Percentiles rank a stretch among this genome's conserved stretches.
These are phyloP conservation scores for Aix galericulata DNA, from an alignment of 2,113 vertebrate species.

Conservation along the genomic window DNA sequence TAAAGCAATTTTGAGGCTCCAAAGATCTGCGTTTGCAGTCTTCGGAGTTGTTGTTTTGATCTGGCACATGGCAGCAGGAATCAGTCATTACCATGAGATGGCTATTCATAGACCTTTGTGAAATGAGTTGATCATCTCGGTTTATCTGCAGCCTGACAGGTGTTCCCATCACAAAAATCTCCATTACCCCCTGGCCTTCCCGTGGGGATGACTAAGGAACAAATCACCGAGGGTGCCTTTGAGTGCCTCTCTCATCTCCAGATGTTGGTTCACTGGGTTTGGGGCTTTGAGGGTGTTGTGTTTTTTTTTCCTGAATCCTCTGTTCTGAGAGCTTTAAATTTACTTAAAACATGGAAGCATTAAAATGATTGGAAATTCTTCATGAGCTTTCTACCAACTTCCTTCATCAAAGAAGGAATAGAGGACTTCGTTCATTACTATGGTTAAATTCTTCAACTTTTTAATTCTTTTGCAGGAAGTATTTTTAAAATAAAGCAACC, in stretches of 20 bases:
- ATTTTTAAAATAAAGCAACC: background rate
- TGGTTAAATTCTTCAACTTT: background rate
- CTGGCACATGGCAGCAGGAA: constrained; percentile 5
- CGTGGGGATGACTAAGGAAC: background rate
- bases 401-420: background rate
- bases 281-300: background rate
- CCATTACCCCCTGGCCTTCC: background rate
- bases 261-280: background rate
- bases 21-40: background rate
- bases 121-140: background rate
- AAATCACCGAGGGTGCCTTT: fast-evolving
- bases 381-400: background rate
- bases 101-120: constrained; percentile 60
- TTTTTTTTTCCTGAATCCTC: background rate
- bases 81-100: background rate
- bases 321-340: background rate
- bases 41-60: background rate
- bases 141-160: constrained; percentile 38
- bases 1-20: background rate
- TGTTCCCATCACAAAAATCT: background rate
- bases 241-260: background rate
- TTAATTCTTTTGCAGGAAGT: background rate
- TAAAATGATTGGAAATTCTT: background rate
- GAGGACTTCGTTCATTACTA: background rate
- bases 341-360: background rate